A percentile compares a stretch with the other conserved stretches of the same genome.
Evolutionary conservation across 2,113 vertebrate genomes (phyloP).

Genomic region (Psephotus haematonotus): DNA sequence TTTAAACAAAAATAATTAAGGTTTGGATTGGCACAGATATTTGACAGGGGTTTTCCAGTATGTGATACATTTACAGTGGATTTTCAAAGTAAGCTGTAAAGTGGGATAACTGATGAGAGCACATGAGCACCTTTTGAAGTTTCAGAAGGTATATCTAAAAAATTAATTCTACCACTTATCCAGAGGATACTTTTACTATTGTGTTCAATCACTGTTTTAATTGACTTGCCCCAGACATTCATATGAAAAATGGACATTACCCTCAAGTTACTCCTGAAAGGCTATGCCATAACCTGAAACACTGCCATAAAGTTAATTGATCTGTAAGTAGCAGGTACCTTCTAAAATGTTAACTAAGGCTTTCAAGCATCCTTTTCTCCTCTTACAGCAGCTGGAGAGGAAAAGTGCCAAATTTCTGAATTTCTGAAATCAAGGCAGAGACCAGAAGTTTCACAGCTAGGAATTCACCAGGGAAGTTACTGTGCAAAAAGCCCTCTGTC

Average conservation of each 20-base stretch:
- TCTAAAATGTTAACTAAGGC: neutral
- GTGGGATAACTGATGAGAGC: neutral
- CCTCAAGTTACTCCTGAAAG: neutral
- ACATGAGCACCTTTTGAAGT: neutral
- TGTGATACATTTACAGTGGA: neutral
- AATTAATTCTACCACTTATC: neutral
- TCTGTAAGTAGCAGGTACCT: neutral
- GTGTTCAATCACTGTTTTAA: neutral
- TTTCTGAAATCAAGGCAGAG: neutral
- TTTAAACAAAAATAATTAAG: conserved; percentile 54
- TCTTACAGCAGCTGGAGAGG: neutral
- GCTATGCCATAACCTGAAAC: neutral
- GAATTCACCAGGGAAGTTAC: neutral
- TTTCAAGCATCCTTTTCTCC: neutral
- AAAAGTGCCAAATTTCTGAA: neutral
- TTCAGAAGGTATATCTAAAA: neutral
- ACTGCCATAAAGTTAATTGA: neutral
- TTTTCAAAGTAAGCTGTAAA: neutral
- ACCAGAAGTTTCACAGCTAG: neutral
- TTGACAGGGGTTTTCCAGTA: neutral
- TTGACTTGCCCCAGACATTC: neutral
- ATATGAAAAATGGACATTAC: neutral
- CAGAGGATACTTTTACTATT: neutral
- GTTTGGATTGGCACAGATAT: neutral
- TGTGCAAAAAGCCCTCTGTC: neutral